Evolutionary conservation across 2,113 vertebrate species (phyloP), one percentile per base, ranked within the genome.

Genomic region (Oceanodroma tethys): DNA sequence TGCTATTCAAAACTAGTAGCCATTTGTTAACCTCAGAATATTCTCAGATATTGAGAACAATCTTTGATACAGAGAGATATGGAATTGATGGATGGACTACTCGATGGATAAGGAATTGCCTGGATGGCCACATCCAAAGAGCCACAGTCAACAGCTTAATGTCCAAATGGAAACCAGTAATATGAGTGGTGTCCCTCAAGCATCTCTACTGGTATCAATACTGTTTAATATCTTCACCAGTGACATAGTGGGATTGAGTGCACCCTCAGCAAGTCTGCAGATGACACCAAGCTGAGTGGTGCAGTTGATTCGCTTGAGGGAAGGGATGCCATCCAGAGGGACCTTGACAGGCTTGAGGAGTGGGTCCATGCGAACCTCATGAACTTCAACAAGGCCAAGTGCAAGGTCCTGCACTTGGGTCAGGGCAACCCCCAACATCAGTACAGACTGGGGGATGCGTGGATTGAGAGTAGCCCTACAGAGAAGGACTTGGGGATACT

Each of bases 321-420:
- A 65, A 13, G 11, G 21, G 10, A 66, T 34, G 71, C 7, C 38
- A 55, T 16, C 34, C n/a, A 42, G 21, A 59, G 12, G 3, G 25
- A 59, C 50, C 43, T 47, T 30, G 15, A 40, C 32, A 56, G 45
- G 22, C 32, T 56, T 21, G 4, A 56, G 40, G 14, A 47, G 18
- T 18, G 16, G 3, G 3, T 34, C 36, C 3, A 0, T 38, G 43
- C 2, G 1, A 87, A 50, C 32, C 4, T 71, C 13, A n/a, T 30
- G 7, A 82, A 65, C 38, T 45, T 58, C 50, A 71, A 45, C 9
- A 78, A 30, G 36, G 43, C 27, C 50, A 78, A 40, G 6, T 66
- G 43, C 29, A 79, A 45, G 18, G 26, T 48, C 42, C 43, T 58
- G 26, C 17, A 38, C 5, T 1, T 7, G 43, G 3, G 15, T 38